phyloP scores from a whole-genome alignment of 2,113 vertebrate species.

The Felis chaus region DNA sequence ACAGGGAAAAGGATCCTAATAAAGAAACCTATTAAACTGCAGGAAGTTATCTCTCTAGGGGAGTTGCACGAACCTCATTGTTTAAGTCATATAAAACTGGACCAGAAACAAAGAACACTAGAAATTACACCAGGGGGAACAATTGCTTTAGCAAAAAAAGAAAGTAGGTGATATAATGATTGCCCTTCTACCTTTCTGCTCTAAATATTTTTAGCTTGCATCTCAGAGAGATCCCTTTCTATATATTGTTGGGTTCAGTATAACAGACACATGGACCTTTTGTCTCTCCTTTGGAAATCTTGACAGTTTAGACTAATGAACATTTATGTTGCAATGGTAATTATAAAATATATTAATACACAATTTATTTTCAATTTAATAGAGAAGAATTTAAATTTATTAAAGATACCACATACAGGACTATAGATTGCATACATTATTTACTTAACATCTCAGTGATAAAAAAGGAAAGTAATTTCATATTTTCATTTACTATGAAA shows the following conservation, averaged over 20 bases:
- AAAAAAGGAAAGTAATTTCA: conserved; percentile 12
- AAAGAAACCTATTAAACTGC: conserved; percentile 52
- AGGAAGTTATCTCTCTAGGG: conserved; percentile 38
- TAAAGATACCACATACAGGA: background rate
- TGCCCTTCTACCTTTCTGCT: background rate
- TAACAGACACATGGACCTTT: background rate
- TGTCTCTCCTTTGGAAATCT: background rate
- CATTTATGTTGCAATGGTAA: background rate
- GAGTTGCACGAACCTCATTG: background rate
- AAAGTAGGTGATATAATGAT: background rate
- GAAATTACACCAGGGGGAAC: background rate
- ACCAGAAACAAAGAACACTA: background rate
- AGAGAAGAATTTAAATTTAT: background rate
- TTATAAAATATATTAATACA: background rate
- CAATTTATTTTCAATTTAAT: background rate
- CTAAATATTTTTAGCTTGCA: background rate
- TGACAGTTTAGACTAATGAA: background rate
- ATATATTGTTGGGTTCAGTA: background rate
- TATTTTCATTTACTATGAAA: background rate
- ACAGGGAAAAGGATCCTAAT: conserved; percentile 26
- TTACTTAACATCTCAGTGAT: background rate
- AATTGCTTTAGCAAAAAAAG: background rate
- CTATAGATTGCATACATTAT: background rate
- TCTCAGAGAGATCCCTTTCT: background rate
- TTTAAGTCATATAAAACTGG: conserved; percentile 47